Conservation (phyloP, 2,797 vertebrate genomes). For the Discoglossus pictus region DNA sequence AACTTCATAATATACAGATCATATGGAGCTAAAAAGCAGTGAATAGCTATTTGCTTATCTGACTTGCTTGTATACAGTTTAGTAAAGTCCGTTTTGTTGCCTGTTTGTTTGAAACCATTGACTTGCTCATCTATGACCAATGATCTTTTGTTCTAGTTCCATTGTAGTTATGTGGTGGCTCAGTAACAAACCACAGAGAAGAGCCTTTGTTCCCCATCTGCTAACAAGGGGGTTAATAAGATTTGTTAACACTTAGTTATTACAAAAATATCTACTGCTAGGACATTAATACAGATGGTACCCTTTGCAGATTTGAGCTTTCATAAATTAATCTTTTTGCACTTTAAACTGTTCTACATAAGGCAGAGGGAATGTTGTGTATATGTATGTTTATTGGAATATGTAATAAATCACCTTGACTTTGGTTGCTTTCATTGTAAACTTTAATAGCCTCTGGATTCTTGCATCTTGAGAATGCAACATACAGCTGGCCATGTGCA, state of each 20-base stretch:
- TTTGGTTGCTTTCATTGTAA: no score
- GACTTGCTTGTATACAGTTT: background rate
- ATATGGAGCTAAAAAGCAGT: background rate
- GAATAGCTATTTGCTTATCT: background rate
- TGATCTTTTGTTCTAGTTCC: no score
- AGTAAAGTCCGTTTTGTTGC: no score
- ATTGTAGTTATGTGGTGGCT: no score
- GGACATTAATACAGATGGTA: slow-evolving; percentile 21
- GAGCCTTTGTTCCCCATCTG: no score
- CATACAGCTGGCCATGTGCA: no score
- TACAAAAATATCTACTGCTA: background rate
- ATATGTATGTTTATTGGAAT: slow-evolving; percentile 76
- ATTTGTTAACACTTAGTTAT: slow-evolving; percentile 35
- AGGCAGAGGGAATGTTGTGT: slow-evolving; percentile 75
- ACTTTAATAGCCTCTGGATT: no score
- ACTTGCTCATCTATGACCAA: no score
- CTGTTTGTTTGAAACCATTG: no score
- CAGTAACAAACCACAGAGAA: no score
- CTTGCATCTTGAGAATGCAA: no score
- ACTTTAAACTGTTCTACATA: slow-evolving; percentile 82
- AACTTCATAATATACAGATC: background rate
- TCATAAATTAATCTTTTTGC: slow-evolving; percentile 69
- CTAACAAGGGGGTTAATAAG: background rate
- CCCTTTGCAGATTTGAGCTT: slow-evolving; percentile 9
- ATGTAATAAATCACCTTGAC: no score